Evolutionary conservation across 2,113 vertebrate species (phyloP).

Genomic region (Perccottus glenii): DNA sequence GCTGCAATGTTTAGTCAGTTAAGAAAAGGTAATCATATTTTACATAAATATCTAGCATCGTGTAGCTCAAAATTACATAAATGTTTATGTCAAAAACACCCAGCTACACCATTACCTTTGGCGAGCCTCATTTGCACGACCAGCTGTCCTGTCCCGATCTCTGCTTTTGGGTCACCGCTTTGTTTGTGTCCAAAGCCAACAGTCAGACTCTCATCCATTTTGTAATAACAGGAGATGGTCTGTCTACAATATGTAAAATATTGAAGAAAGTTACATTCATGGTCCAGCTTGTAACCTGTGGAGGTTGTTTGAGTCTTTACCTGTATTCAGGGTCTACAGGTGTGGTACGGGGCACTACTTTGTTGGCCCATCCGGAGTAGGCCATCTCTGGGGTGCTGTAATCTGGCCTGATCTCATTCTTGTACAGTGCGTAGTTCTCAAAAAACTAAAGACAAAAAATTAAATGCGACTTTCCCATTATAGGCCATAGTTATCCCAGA

Average conservation of each 20-base stretch:
- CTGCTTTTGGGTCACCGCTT: slow-evolving; percentile 38
- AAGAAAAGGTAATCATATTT: too few species aligned
- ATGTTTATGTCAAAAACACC: too few species aligned
- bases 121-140: slow-evolving; percentile 71
- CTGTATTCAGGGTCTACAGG: slow-evolving; percentile 56
- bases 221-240: slow-evolving; percentile 73
- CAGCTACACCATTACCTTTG: slow-evolving; percentile 31
- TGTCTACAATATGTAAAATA: slow-evolving; percentile 45
- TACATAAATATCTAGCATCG: too few species aligned
- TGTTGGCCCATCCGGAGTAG: background rate
- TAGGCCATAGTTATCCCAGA: too few species aligned
- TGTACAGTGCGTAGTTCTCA: slow-evolving; percentile 70
- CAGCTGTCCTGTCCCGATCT: slow-evolving; percentile 66
- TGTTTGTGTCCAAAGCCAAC: slow-evolving; percentile 51
- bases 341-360: background rate
- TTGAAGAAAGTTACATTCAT: fast-evolving
- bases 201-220: slow-evolving; percentile 50
- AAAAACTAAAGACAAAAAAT: slow-evolving; percentile 60
- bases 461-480: too few species aligned
- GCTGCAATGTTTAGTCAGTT: background rate
- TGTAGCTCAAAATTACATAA: too few species aligned
- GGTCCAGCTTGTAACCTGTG: background rate
- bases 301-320: slow-evolving; percentile 23
- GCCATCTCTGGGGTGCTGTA: background rate
- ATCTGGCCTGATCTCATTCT: slow-evolving; percentile 70